Evolutionary conservation across 2,113 vertebrate genomes (phyloP).

Genomic region (Noturus placidus): DNA sequence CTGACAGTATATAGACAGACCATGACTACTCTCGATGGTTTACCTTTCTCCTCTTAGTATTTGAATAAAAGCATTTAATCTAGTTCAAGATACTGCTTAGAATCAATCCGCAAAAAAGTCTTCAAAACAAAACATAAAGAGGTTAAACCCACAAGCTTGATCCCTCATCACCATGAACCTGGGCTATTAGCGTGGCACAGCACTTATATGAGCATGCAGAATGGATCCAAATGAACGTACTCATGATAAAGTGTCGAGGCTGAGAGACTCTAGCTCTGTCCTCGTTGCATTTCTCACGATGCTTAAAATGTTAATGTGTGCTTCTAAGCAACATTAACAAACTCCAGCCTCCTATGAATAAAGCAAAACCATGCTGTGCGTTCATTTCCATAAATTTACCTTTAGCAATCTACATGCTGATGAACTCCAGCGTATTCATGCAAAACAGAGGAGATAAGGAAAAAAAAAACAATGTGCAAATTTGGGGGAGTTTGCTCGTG

Average conservation of each 20-base stretch:
- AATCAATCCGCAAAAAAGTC: background rate
- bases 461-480: conserved; percentile 28
- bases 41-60: background rate
- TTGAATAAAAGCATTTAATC: background rate
- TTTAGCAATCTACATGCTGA: conserved; percentile 74
- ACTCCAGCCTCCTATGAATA: conserved; percentile 52
- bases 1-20: background rate
- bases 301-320: conserved; percentile 48
- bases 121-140: background rate
- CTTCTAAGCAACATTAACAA: conserved; percentile 25
- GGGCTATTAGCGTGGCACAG: background rate
- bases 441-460: conserved; percentile 49
- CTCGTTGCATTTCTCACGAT: conserved; percentile 16
- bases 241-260: conserved; percentile 6
- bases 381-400: conserved; percentile 72
- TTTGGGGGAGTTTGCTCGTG: conserved; percentile 10
- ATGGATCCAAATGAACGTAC: conserved; percentile 1
- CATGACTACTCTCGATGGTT: conserved; percentile 7
- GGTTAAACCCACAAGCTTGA: background rate
- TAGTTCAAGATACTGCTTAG: background rate
- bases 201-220: background rate
- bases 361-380: conserved; percentile 35
- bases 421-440: conserved; percentile 65
- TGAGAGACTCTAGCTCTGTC: conserved; percentile 10
- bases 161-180: background rate